phyloP scores from a whole-genome alignment of 2,113 vertebrate species.

The Nothobranchius furzeri region DNA sequence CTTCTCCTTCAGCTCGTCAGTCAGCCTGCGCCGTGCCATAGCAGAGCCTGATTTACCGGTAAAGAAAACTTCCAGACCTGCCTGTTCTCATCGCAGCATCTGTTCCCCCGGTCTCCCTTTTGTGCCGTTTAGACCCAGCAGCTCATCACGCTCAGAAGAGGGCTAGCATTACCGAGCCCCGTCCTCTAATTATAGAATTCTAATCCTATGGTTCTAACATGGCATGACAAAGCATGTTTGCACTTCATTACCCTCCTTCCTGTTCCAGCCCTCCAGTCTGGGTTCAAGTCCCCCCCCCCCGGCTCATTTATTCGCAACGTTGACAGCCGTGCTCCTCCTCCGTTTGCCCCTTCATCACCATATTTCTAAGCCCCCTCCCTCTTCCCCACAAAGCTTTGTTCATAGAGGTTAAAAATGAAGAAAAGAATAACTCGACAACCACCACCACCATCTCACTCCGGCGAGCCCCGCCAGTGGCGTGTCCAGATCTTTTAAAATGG shows the following conservation, averaged over 20 bases:
- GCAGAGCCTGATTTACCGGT: slow-evolving; percentile 25
- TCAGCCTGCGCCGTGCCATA: slow-evolving; percentile 9
- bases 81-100: slow-evolving; percentile 57
- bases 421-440: slow-evolving; percentile 23
- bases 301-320: slow-evolving; percentile 65
- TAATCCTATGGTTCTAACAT: slow-evolving; percentile 74
- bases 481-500: too few species aligned
- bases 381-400: slow-evolving; percentile 56
- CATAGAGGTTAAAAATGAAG: slow-evolving; percentile 30
- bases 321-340: slow-evolving; percentile 46
- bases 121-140: slow-evolving; percentile 60
- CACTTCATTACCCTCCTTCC: slow-evolving; percentile 75
- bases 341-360: slow-evolving; percentile 48
- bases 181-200: slow-evolving; percentile 77
- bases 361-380: slow-evolving; percentile 34
- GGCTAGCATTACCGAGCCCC: slow-evolving; percentile 68
- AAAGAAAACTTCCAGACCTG: slow-evolving; percentile 47
- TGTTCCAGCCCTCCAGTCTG: slow-evolving; percentile 68
- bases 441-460: slow-evolving; percentile 45
- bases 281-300: slow-evolving; percentile 69
- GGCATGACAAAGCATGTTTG: slow-evolving; percentile 79
- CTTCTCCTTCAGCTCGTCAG: slow-evolving; percentile 26
- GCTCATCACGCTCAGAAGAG: slow-evolving; percentile 64
- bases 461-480: too few species aligned
- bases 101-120: slow-evolving; percentile 51